A percentile compares a stretch with the other conserved stretches of the same genome.
phyloP scores from a whole-genome alignment of 1,140 invertebrate species.

The Maconellicoccus hirsutus region DNA sequence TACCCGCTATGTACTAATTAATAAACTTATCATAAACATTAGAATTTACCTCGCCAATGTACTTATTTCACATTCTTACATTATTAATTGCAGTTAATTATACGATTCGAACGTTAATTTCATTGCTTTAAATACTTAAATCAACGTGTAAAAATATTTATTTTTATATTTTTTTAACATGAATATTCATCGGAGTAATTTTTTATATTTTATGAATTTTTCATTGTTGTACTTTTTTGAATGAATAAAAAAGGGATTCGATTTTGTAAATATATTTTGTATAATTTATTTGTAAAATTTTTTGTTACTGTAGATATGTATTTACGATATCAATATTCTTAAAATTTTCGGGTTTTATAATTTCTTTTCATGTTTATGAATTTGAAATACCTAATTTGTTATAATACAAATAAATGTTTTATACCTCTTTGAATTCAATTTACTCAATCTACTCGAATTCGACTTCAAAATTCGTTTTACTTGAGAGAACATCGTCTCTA shows the following conservation, averaged over 20 bases:
- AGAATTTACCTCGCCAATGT: slow-evolving; percentile 18
- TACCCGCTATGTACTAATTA: not conserved
- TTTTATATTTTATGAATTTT: not conserved
- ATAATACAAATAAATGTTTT: not conserved
- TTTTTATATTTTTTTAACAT: not conserved
- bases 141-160: not conserved
- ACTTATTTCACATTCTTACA: slow-evolving; percentile 1
- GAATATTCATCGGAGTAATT: not conserved
- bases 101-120: not conserved
- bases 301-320: slow-evolving; percentile 18
- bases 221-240: not conserved
- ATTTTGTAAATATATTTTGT: not conserved
- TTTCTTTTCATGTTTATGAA: not conserved
- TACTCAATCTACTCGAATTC: too few relatives aligned
- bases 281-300: slow-evolving; percentile 14
- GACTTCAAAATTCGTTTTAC: too few relatives aligned
- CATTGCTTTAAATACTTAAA: not conserved
- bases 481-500: too few relatives aligned
- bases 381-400: not conserved
- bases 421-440: not conserved
- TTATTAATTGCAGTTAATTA: slow-evolving; percentile 15
- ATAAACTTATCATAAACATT: slow-evolving; percentile 11
- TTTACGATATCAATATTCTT: slow-evolving; percentile 6
- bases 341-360: slow-evolving; percentile 11
- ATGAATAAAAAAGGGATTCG: too few relatives aligned